These are phyloP conservation scores for Jordanella pulchra DNA, from an alignment of 2,797 vertebrate genomes.

Conservation along the genomic window DNA sequence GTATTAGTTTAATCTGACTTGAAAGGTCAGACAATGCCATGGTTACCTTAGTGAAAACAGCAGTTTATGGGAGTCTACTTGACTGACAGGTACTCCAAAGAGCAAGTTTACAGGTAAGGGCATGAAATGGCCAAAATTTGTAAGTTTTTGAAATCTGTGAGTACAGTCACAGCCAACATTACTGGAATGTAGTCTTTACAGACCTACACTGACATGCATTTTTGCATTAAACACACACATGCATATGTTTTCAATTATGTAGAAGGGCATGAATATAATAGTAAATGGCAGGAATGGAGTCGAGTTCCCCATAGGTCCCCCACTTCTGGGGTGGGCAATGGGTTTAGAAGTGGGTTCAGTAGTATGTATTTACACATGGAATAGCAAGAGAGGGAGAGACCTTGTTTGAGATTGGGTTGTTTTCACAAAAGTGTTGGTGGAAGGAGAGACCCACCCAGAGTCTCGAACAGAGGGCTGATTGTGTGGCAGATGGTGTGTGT, in stretches of 20 bases:
- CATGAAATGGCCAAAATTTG: constrained; percentile 50
- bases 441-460: constrained; percentile 73
- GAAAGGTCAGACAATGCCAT: constrained; percentile 34
- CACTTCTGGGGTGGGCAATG: constrained; percentile 60
- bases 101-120: constrained; percentile 33
- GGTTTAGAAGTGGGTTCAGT: constrained; percentile 69
- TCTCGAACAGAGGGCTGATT: constrained; percentile 78
- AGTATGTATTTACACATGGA: constrained; percentile 67
- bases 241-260: constrained; percentile 79
- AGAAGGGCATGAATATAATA: constrained; percentile 70
- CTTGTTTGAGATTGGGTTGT: constrained; percentile 77
- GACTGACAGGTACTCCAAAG: constrained; percentile 16
- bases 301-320: constrained; percentile 70
- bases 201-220: constrained; percentile 56
- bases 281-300: constrained; percentile 76
- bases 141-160: constrained; percentile 47
- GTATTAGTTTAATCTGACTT: constrained; percentile 20
- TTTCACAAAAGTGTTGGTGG: constrained; percentile 74
- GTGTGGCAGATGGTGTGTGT: constrained; percentile 65
- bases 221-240: constrained; percentile 47
- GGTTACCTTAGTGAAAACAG: constrained; percentile 28
- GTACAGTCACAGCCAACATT: constrained; percentile 56
- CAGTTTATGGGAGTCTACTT: constrained; percentile 42
- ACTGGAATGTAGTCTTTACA: constrained; percentile 46
- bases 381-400: constrained; percentile 61